phyloP scores from a whole-genome alignment of 2,113 vertebrate genomes.

The Carettochelys insculpta region DNA sequence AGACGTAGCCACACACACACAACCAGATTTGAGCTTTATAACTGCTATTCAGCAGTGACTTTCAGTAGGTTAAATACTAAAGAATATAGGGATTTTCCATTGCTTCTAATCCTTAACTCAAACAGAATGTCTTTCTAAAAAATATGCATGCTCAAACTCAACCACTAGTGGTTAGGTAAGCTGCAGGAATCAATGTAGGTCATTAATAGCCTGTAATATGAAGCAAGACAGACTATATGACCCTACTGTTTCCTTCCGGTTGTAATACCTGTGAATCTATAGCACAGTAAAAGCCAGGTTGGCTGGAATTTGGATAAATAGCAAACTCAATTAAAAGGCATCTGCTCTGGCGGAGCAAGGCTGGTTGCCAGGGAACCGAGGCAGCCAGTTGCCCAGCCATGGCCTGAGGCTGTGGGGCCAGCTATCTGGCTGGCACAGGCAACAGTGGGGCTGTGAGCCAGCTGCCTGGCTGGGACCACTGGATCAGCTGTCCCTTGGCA shows the following conservation, averaged over 20 bases:
- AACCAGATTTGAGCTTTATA: not conserved
- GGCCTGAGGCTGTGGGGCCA: too few species aligned
- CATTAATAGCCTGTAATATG: not conserved
- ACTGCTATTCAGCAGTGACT: not conserved
- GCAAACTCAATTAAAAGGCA: too few species aligned
- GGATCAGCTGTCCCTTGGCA: too few species aligned
- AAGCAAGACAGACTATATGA: not conserved
- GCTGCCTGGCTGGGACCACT: too few species aligned
- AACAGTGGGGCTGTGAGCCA: too few species aligned
- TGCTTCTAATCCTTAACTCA: not conserved
- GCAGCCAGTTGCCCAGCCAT: too few species aligned
- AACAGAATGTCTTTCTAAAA: not conserved
- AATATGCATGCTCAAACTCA: not conserved
- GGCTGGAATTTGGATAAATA: too few species aligned
- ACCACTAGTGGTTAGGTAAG: not conserved
- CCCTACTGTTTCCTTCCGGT: not conserved
- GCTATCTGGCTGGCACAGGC: too few species aligned
- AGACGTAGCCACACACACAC: not conserved
- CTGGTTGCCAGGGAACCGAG: too few species aligned
- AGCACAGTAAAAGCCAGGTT: too few species aligned
- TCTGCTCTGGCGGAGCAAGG: too few species aligned
- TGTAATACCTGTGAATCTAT: not conserved
- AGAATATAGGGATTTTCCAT: not conserved
- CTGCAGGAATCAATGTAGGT: not conserved
- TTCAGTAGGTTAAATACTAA: not conserved